Percentiles rank a stretch among this genome's conserved stretches.
Evolutionary conservation across 2,113 vertebrate species (phyloP).

Genomic region (Anoplopoma fimbria): DNA sequence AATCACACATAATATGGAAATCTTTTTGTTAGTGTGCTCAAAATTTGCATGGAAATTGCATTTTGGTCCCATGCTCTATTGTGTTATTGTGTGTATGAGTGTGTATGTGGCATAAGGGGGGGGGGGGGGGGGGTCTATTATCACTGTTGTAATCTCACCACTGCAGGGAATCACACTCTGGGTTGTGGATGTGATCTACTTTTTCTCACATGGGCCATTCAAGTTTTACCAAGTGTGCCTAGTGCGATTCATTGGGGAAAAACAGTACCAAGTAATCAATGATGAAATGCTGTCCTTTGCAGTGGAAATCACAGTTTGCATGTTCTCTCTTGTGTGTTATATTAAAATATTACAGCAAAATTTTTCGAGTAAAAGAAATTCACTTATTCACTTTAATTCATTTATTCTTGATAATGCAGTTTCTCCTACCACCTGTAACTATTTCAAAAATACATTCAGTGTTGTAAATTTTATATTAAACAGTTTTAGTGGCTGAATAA

Average conservation of each 20-base stretch:
- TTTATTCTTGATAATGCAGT: background rate
- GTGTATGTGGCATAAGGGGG: slow-evolving; percentile 43
- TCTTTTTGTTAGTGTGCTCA: slow-evolving; percentile 67
- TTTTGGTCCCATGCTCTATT: slow-evolving; percentile 66
- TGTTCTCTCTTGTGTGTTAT: background rate
- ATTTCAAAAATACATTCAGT: background rate
- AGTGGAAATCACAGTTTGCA: background rate
- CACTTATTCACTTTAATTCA: too few species aligned
- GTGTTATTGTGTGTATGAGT: slow-evolving; percentile 56
- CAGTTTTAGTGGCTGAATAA: background rate
- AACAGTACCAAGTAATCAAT: slow-evolving; percentile 17
- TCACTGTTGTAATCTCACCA: slow-evolving; percentile 75
- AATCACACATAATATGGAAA: slow-evolving; percentile 72
- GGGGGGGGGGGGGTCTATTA: slow-evolving; percentile 77
- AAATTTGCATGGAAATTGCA: slow-evolving; percentile 85
- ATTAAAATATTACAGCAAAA: background rate
- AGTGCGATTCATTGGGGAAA: slow-evolving; percentile 9
- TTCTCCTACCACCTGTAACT: background rate
- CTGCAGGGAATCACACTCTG: slow-evolving; percentile 46
- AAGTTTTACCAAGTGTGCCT: slow-evolving; percentile 33
- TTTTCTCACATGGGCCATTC: slow-evolving; percentile 29
- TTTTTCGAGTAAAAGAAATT: too few species aligned
- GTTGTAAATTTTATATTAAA: background rate
- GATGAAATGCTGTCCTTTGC: slow-evolving; percentile 22
- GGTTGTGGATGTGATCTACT: slow-evolving; percentile 43